A percentile compares a stretch with the other conserved stretches of the same genome.
These are phyloP conservation scores for Heloderma charlesbogerti DNA, from an alignment of 2,113 vertebrate genomes.

Conservation along the genomic window DNA sequence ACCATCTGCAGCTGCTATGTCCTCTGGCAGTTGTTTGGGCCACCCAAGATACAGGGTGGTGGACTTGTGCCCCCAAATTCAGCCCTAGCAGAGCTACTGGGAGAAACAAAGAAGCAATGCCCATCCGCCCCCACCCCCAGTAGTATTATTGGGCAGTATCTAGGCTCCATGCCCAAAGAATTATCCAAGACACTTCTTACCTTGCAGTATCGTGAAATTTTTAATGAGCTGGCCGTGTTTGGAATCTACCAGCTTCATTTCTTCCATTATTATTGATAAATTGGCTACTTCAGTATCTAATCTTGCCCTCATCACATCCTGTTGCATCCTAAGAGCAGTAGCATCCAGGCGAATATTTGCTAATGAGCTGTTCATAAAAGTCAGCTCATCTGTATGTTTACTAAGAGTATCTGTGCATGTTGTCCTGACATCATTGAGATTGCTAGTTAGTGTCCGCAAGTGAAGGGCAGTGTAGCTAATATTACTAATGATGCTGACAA, in stretches of 20 bases:
- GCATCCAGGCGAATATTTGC: conserved; percentile 84
- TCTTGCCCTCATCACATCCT: conserved; percentile 87
- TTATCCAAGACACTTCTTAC: conserved; percentile 71
- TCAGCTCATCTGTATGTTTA: conserved; percentile 89
- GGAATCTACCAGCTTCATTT: conserved; percentile 97
- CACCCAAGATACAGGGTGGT: background rate
- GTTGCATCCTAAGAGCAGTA: conserved; percentile 84
- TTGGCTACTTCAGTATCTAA: conserved; percentile 93
- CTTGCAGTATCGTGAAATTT: conserved; percentile 96
- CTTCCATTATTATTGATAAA: conserved; percentile 94
- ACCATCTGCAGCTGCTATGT: background rate
- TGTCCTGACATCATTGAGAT: conserved; percentile 88
- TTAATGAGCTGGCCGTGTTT: conserved; percentile 96
- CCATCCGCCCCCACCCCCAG: background rate
- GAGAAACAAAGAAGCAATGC: background rate
- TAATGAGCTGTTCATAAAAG: conserved; percentile 87
- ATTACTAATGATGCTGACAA: conserved; percentile 91
- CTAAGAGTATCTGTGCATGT: conserved; percentile 89
- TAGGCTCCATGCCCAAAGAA: background rate
- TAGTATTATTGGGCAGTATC: background rate
- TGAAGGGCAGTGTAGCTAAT: conserved; percentile 94
- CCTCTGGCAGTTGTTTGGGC: background rate
- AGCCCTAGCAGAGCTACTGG: background rate
- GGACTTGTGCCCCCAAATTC: background rate
- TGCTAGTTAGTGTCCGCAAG: conserved; percentile 88